Base-by-base conservation (phyloP, 92 coral and sea anemone species). In the Siderastrea radians region DNA sequence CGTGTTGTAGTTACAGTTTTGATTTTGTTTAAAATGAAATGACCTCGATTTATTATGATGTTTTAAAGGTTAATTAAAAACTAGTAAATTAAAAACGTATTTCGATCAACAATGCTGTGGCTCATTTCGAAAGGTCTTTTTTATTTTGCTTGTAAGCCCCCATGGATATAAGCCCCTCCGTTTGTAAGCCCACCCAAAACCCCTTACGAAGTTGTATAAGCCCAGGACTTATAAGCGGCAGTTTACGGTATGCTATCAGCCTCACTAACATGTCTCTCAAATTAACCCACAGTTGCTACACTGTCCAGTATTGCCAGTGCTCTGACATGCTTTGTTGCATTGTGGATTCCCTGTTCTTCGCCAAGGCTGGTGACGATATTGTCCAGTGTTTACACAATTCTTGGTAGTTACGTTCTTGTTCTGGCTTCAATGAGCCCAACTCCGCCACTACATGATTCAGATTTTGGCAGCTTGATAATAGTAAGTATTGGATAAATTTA, bases 391-490 rank as follows among this genome's bases (percentile, higher is more conserved):
- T 97, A 88, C 80, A 89, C 96, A 46, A 12, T 85, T 3, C 91
- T 94, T 49, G 93, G 97, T 82, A 83, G 72, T 10, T 97, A 93
- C 74, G 72, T 93, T 45, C 11, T 97, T 68, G 48, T 79, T 6
- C 88, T 95, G 3, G 99, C 99, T 49, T 75, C 91, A 17, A 54
- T 95, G 84, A 95, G 99, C 84, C 99, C 99, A 51, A 54, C 88
- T 1, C 99, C 99, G 11, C 95, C 94, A 14, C 90, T 97, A 15
- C 60, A 90, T 74, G 74, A 69, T 44, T 80, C 94, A 87, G 48
- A 45, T 17, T 6, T 75, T 88, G 99, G 99, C 60, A 78, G 97
- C 69, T 53, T 88, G 16, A 75, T 95, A 52, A 80, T 96, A 75
- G 99, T 97, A 38, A 14, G 66, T 61, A 61, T 13, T 6, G 66